Conservation (phyloP, 2,888 invertebrate species). For the Rhimphoctona megacephalus region DNA sequence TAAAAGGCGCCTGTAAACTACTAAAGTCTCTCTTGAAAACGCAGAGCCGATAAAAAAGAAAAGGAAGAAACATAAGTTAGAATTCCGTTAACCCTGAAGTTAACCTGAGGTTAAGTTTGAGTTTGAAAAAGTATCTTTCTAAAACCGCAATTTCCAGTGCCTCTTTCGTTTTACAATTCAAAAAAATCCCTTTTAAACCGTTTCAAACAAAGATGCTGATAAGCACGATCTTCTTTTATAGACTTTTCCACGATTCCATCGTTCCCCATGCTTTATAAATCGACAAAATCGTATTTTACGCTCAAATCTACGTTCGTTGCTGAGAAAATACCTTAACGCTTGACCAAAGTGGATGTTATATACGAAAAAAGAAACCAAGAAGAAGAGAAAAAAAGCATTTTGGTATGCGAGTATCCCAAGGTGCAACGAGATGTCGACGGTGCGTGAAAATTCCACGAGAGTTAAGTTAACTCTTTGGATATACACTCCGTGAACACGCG, state of each 20-base stretch:
- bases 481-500: constrained; percentile 22
- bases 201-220: not conserved
- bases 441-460: constrained; percentile 37
- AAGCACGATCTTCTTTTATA: not conserved
- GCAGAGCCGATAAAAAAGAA: not conserved
- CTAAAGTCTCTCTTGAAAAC: not conserved
- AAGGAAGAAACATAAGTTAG: not conserved
- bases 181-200: not conserved
- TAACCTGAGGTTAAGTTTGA: not conserved
- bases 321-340: constrained; percentile 19
- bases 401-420: not conserved
- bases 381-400: not conserved
- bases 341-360: constrained; percentile 18
- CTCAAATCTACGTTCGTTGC: not conserved
- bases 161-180: not conserved
- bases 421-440: constrained; percentile 31
- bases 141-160: not conserved
- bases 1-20: not conserved
- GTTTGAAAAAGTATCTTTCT: not conserved
- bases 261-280: not conserved
- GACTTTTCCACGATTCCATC: not conserved
- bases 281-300: not conserved
- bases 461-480: constrained; percentile 20
- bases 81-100: no score
- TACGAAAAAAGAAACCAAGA: not conserved